Conservation (phyloP, 1,140 invertebrate genomes). For the Penaeus indicus region DNA sequence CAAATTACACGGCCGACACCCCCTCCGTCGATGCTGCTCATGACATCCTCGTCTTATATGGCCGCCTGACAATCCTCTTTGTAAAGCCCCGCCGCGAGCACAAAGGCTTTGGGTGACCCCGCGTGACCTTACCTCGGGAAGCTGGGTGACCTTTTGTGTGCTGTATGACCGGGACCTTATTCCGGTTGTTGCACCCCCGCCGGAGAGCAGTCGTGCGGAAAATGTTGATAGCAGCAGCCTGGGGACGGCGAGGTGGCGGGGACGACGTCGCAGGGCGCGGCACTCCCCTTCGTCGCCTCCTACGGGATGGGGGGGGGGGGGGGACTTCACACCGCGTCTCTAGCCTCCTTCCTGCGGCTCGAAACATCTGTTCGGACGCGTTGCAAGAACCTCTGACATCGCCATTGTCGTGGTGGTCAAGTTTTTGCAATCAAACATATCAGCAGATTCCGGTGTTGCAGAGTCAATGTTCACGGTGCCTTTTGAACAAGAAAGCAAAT, state of each 20-base stretch:
- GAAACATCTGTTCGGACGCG: too few species aligned
- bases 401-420: too few species aligned
- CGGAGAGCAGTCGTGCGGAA: slow-evolving; percentile 54
- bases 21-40: slow-evolving; percentile 45
- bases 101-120: slow-evolving; percentile 51
- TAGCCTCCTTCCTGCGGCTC: too few species aligned
- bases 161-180: slow-evolving; percentile 52
- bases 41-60: slow-evolving; percentile 49
- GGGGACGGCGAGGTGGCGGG: slow-evolving; percentile 32
- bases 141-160: slow-evolving; percentile 57
- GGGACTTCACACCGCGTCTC: too few species aligned
- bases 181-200: slow-evolving; percentile 57
- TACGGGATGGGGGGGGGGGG: too few species aligned
- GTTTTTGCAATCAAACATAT: too few species aligned
- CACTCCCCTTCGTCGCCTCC: too few species aligned
- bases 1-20: slow-evolving; percentile 52
- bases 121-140: slow-evolving; percentile 41
- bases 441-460: too few species aligned
- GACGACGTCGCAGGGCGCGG: slow-evolving; percentile 16
- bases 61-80: slow-evolving; percentile 50
- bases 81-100: slow-evolving; percentile 40
- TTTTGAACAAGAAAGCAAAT: too few species aligned
- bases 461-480: too few species aligned
- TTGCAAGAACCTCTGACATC: too few species aligned
- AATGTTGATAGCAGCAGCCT: slow-evolving; percentile 46